A percentile compares a stretch with the other conserved stretches of the same genome.
Evolutionary conservation across 2,888 invertebrate genomes (phyloP).

Genomic region (Endotricha flammealis): DNA sequence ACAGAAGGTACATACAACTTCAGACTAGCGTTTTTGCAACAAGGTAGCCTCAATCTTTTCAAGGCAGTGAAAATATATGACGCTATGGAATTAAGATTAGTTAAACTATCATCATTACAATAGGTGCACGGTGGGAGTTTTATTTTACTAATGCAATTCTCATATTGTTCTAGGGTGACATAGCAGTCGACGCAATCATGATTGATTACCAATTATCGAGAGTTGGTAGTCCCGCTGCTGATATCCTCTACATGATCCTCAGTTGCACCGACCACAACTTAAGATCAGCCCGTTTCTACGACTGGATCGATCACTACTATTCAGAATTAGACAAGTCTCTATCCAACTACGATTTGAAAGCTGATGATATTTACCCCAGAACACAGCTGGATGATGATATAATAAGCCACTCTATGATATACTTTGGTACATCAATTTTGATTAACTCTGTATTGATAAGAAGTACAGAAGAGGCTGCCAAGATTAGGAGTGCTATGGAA

Average conservation of each 20-base stretch:
- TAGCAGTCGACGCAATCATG: slow-evolving; percentile 24
- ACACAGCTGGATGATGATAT: slow-evolving; percentile 32
- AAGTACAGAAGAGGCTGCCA: slow-evolving; percentile 22
- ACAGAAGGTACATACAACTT: no score
- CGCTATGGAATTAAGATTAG: no score
- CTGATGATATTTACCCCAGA: slow-evolving; percentile 25
- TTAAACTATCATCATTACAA: no score
- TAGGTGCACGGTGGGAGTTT: no score
- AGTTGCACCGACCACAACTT: slow-evolving; percentile 32
- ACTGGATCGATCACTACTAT: slow-evolving; percentile 34
- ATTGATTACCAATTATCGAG: slow-evolving; percentile 36
- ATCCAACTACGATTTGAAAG: slow-evolving; percentile 24
- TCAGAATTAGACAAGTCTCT: slow-evolving; percentile 25
- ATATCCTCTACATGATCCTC: slow-evolving; percentile 31
- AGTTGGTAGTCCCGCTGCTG: slow-evolving; percentile 25
- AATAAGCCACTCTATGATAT: slow-evolving; percentile 23
- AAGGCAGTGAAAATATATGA: no score
- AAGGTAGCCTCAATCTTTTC: no score
- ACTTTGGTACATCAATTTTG: slow-evolving; percentile 17
- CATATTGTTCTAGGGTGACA: slow-evolving; percentile 26
- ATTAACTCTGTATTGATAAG: slow-evolving; percentile 17
- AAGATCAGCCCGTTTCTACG: slow-evolving; percentile 24
- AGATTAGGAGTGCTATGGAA: slow-evolving; percentile 17
- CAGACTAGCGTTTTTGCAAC: no score
- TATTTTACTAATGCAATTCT: no score